These are phyloP conservation scores for Ochotona curzoniae DNA, from an alignment of 2,113 vertebrate species.

Conservation along the genomic window DNA sequence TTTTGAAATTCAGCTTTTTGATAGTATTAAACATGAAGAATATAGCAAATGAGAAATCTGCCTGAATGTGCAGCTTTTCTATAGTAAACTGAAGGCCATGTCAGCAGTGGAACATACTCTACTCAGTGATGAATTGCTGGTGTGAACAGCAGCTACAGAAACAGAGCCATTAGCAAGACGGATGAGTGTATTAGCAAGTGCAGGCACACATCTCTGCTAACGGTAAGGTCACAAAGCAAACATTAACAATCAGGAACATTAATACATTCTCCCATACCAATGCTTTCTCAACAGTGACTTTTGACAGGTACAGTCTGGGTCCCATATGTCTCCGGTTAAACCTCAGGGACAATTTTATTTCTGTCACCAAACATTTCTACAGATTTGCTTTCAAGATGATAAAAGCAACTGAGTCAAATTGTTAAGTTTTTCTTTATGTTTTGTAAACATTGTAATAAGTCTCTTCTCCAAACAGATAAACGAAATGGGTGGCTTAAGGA, in stretches of 20 bases:
- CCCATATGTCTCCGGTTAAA: slow-evolving; percentile 67
- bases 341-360: slow-evolving; percentile 55
- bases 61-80: background rate
- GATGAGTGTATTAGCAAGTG: slow-evolving; percentile 69
- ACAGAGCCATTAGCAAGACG: slow-evolving; percentile 74
- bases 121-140: slow-evolving; percentile 59
- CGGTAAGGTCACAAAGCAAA: slow-evolving; percentile 78
- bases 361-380: slow-evolving; percentile 35
- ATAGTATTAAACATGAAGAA: slow-evolving; percentile 27
- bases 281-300: slow-evolving; percentile 66
- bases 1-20: slow-evolving; percentile 53
- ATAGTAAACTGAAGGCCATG: slow-evolving; percentile 60
- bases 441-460: background rate
- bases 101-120: slow-evolving; percentile 46
- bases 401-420: slow-evolving; percentile 31
- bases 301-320: slow-evolving; percentile 72
- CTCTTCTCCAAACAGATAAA: slow-evolving; percentile 7
- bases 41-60: slow-evolving; percentile 50
- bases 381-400: slow-evolving; percentile 55
- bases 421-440: background rate
- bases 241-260: slow-evolving; percentile 76
- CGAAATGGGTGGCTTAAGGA: background rate
- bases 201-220: slow-evolving; percentile 67
- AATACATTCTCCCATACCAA: slow-evolving; percentile 58
- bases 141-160: slow-evolving; percentile 22